Base-by-base conservation (phyloP, 1,140 invertebrate genomes). In the Drepana arcuata region DNA sequence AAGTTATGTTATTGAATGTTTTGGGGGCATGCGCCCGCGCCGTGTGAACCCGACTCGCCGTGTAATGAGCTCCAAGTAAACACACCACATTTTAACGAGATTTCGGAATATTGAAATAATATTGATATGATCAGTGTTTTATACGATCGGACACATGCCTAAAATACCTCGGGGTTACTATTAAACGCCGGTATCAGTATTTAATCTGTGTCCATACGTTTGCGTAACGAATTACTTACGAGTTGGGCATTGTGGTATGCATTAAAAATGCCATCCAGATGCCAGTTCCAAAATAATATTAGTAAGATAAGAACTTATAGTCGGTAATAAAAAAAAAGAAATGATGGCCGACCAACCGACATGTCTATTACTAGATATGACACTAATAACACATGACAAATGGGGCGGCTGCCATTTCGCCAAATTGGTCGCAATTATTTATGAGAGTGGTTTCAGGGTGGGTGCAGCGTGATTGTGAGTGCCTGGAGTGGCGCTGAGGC, bases 1-100 rank as follows among this genome's bases (percentile, higher is more conserved):
- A 79, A 79, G 50, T 74, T 74, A 79, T 74, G 68, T 74, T 79
- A 72, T 72, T 78, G 64, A 72, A 78, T 52, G 38, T 58, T 59
- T 66, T 55, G 38, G 48, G 49, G 34, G 35, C 55, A 48, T 42
- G 34, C 34, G 18, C 45, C 9, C 33, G 48, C 40, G 35, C 34
- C 52, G 55, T 66, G 62, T 59, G 56, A 52, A 60, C 57, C 31
- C 23, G 11, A 7, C 24, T 40, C 16, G 24, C 9, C 32, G 11
- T 13, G 35, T 63, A 67, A 70, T 63, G 63, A 65, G 38, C 53
- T 40, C 34, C 41, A 25, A 41, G 51, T 28, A 50, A 48, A 55
- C 41, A 55, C 35, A 49, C 36, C 10, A 7, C 10, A 26, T 55
- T 51, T 41, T 42, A 59, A 54, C 35, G 33, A 43, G 25, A 34